Base-by-base conservation (phyloP, 1,140 invertebrate genomes). In the Pteromalus puparum region DNA sequence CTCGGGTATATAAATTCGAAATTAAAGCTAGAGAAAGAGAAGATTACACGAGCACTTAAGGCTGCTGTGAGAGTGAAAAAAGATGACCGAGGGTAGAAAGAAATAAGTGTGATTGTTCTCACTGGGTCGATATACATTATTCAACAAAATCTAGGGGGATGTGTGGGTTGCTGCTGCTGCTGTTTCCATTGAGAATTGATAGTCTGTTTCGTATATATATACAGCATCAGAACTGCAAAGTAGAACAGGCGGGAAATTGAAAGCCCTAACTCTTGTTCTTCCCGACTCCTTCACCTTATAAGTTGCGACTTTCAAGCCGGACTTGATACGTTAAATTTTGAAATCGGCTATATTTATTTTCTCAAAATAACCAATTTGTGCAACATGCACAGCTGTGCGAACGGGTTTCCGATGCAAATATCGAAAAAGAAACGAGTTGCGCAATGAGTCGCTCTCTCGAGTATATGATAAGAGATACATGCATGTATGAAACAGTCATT, bases 101-200 rank as follows among this genome's bases (percentile, higher is more conserved):
- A 70, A 70, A 34, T 34, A 34, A 70, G 15, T 70, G 67, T 26
- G 9, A 70, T 70, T 70, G 67, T 6, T 28, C 26, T 26, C 26
- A 26, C 21, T 24, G n/a, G n/a, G n/a, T 70, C 9, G 24, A 75
- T 75, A 75, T 75, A 26, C 73, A 75, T 75, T 75, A 75, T 75
- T 75, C 73, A 75, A 75, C 73, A 7, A 75, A 75, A 75, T 48
- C 72, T n/a, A 74, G 72, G 34, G 18, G 38, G 13, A 30, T 9
- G 28, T 21, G 15, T 7, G 15, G 34, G 65, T 34, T 28, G 30
- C 21, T n/a, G 30, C 30, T 42, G 9, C 72, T 42, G 6, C 21
- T 15, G 13, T 34, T 12, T 15, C 28, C 70, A 18, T 15, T 28
- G 15, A 34, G 15, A 42, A 42, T 46, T 74, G 72, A 38, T 38